phyloP scores from a whole-genome alignment of 2,797 vertebrate genomes.

The Gymnothorax reevesii region DNA sequence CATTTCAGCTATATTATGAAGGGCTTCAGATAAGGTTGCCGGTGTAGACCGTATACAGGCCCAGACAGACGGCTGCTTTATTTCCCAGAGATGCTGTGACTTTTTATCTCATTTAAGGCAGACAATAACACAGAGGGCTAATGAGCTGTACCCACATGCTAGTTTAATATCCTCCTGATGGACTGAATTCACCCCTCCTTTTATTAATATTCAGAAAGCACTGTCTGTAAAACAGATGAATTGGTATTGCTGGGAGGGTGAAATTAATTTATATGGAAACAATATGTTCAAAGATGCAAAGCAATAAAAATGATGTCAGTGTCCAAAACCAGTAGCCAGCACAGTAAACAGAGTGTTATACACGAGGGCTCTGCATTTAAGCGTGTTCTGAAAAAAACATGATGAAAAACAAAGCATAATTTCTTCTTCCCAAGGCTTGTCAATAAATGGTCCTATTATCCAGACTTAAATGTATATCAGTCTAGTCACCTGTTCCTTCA shows the following conservation, averaged over 20 bases:
- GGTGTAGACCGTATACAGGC: not conserved
- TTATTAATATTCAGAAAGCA: conserved; percentile 33
- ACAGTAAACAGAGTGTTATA: not conserved
- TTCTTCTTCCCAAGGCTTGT: conserved; percentile 16
- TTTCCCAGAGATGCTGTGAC: not conserved
- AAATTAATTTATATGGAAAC: not conserved
- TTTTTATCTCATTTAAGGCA: conserved; percentile 18
- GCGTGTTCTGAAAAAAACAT: conserved; percentile 21
- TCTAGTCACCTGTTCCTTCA: not conserved
- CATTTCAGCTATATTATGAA: not conserved
- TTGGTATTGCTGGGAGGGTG: not conserved
- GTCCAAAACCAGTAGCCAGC: not conserved
- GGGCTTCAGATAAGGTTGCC: not conserved
- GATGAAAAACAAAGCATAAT: too few species aligned
- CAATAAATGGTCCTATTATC: conserved; percentile 22
- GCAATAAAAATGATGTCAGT: too few species aligned
- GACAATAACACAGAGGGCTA: conserved; percentile 22
- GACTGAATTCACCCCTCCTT: not conserved
- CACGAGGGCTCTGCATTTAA: conserved; percentile 7
- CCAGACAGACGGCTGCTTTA: not conserved
- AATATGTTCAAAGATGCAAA: too few species aligned
- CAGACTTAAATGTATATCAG: conserved; percentile 15
- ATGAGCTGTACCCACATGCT: not conserved
- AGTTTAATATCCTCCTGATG: conserved; percentile 26
- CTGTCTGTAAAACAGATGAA: conserved; percentile 28